Base-by-base conservation (phyloP, 2,888 invertebrate genomes). In the Plagodis dolabraria region DNA sequence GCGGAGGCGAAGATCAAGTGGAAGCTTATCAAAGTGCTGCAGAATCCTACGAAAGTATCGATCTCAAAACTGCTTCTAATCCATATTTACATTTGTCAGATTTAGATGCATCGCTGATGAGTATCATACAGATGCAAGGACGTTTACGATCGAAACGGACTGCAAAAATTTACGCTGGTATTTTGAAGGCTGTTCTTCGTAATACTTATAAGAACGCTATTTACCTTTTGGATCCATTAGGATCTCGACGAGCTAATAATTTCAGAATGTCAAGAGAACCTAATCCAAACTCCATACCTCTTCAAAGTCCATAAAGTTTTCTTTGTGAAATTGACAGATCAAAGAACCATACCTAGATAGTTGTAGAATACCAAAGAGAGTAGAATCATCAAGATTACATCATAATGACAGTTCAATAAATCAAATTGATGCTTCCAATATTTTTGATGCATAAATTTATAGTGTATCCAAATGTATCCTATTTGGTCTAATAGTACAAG, bases 91-190 rank as follows among this genome's bases (percentile, higher is more conserved):
- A 71, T 57, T 58, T 73, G 36, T 66, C 84, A 51, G 69, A 82
- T 50, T 70, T 84, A 44, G 84, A 87, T 45, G 80, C 87, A 7
- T 89, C 90, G 8, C 64, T 86, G 5, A 78, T 85, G 74, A 89
- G 88, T 60, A 79, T 88, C 45, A 74, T 86, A 57, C 75, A 78
- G 54, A 68, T 85, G 47, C 82, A 81, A 38, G 78, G 73, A 58
- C 73, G 54, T 10, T 54, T 75, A 9, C 79, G 75, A 54, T 63
- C 64, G 6, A 82, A 75, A 54, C 78, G 71, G 60, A 70, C 67
- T 40, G 68, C 74, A 2, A 82, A 73, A 60, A 54, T 74, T 33
- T 86, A 79, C 63, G 64, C 67, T 5, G 83, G 75, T 67, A 73
- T 86, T 12, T 38, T 80, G 42, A 77, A 75, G 69, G 57, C 71